phyloP scores from a whole-genome alignment of 2,797 vertebrate genomes.

The Momotus momota region DNA sequence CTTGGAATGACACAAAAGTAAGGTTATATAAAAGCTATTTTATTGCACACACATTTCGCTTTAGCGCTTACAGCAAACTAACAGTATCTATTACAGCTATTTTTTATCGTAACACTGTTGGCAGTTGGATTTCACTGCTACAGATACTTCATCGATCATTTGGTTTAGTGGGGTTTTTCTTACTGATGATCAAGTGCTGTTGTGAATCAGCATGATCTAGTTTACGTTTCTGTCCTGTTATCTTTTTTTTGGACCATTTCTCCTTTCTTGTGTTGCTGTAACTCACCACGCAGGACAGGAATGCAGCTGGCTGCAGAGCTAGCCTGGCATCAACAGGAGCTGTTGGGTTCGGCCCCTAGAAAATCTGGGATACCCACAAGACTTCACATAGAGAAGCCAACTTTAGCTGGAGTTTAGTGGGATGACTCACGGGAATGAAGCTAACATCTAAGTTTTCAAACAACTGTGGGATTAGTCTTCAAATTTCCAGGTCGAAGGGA shows the following conservation, averaged over 20 bases:
- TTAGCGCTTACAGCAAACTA: neutral
- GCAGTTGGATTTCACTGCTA: slow-evolving; percentile 43
- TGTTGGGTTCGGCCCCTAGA: neutral
- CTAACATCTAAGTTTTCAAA: neutral
- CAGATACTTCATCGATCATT: slow-evolving; percentile 4
- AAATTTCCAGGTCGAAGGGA: neutral
- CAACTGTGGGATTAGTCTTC: neutral
- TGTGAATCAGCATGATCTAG: neutral
- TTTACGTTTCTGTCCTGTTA: neutral
- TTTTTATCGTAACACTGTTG: slow-evolving; percentile 12
- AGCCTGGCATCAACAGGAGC: neutral
- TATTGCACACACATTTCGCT: neutral
- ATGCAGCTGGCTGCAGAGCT: neutral
- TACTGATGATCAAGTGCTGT: slow-evolving; percentile 6
- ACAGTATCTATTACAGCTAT: neutral
- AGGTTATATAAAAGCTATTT: slow-evolving; percentile 37
- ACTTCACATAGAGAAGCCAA: neutral
- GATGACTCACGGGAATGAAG: neutral
- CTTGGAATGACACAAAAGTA: neutral
- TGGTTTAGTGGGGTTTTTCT: slow-evolving; percentile 25
- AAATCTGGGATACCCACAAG: neutral
- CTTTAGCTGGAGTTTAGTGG: neutral
- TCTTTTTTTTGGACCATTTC: slow-evolving; percentile 24
- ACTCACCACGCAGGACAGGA: neutral
- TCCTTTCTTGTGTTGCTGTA: neutral